Evolutionary conservation across 2,797 vertebrate species (phyloP).

Genomic region (Pelodytes ibericus): DNA sequence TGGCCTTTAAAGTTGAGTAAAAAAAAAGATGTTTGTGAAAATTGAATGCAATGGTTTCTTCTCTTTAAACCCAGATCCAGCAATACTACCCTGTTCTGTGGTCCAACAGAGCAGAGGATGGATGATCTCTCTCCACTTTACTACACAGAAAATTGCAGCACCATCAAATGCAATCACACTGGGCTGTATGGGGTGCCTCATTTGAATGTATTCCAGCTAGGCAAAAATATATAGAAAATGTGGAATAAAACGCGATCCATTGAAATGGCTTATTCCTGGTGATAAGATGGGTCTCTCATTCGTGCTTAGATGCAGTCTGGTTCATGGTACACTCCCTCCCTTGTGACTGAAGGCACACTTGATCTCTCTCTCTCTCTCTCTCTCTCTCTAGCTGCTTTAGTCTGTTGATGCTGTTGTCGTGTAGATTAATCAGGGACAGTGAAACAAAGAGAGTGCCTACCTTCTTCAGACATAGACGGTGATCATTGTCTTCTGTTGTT

Average conservation of each 20-base stretch:
- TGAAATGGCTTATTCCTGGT: conserved; percentile 72
- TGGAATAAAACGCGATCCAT: conserved; percentile 70
- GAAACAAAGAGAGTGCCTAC: conserved; percentile 91
- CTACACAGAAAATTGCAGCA: conserved; percentile 77
- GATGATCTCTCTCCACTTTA: conserved; percentile 76
- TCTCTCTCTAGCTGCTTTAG: conserved; percentile 71
- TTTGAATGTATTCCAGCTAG: conserved; percentile 80
- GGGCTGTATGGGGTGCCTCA: conserved; percentile 80
- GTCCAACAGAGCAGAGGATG: conserved; percentile 77
- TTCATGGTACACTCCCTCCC: conserved; percentile 70
- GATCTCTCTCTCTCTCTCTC: conserved; percentile 56
- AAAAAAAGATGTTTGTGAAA: conserved; percentile 62
- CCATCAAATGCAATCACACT: conserved; percentile 72
- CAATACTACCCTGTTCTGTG: conserved; percentile 73
- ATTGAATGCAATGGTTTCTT: conserved; percentile 60
- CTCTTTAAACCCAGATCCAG: conserved; percentile 78
- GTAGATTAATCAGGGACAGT: conserved; percentile 90
- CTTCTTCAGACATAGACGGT: conserved; percentile 77
- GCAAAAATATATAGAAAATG: conserved; percentile 74
- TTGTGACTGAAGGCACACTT: conserved; percentile 71
- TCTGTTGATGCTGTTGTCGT: conserved; percentile 81
- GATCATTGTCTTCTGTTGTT: conserved; percentile 62
- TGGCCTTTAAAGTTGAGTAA: conserved; percentile 71
- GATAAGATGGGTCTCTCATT: conserved; percentile 69
- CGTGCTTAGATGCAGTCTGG: conserved; percentile 69